Percentiles rank a stretch among this genome's conserved stretches.
These are phyloP conservation scores for Cossypha heuglini DNA, from an alignment of 2,797 vertebrate genomes.

Conservation along the genomic window DNA sequence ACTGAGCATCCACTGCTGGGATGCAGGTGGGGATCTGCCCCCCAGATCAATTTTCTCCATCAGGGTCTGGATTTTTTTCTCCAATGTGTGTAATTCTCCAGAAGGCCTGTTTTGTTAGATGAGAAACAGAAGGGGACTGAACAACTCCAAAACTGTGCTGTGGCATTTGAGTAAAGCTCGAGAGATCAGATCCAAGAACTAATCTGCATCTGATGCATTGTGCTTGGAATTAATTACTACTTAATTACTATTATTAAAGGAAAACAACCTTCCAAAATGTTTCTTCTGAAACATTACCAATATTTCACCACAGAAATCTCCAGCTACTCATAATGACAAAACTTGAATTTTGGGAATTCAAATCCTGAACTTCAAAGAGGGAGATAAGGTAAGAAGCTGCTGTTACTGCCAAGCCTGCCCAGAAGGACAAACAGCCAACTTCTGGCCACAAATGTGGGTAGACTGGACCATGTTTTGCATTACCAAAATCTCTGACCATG, in stretches of 20 bases:
- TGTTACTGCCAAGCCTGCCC: background rate
- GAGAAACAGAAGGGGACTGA: background rate
- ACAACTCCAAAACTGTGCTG: background rate
- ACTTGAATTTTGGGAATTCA: background rate
- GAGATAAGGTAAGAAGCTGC: background rate
- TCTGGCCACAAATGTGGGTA: background rate
- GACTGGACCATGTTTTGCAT: background rate
- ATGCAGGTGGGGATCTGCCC: background rate
- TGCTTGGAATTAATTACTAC: background rate
- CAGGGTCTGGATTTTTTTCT: background rate
- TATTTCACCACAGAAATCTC: background rate
- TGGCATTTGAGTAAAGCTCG: background rate
- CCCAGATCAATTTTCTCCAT: background rate
- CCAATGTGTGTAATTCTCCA: background rate
- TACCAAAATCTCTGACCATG: background rate
- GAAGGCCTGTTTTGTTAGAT: background rate
- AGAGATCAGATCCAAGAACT: background rate
- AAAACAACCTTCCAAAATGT: background rate
- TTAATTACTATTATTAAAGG: background rate
- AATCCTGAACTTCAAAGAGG: background rate
- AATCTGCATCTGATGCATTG: background rate
- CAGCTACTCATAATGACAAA: background rate
- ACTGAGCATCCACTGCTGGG: background rate
- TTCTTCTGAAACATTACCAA: constrained; percentile 4
- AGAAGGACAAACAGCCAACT: background rate